These are phyloP conservation scores for Cricetomys ansorgei DNA, from an alignment of 2,113 vertebrate species.

Conservation along the genomic window DNA sequence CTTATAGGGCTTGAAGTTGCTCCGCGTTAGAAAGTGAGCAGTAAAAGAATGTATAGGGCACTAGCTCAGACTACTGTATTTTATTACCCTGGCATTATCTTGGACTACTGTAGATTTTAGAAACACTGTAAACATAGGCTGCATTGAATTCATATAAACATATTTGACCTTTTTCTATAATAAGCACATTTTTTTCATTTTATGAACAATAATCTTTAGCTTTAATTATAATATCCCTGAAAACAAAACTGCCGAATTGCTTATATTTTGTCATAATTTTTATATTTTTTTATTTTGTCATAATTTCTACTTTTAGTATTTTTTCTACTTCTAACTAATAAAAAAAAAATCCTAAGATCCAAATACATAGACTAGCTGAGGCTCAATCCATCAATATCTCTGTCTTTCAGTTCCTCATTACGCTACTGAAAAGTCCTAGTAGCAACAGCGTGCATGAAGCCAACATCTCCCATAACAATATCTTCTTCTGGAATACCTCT, in stretches of 20 bases:
- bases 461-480: neutral
- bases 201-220: neutral
- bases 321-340: too few species aligned
- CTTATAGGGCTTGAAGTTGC: neutral
- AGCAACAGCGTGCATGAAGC: accelerated
- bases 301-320: neutral
- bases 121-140: neutral
- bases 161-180: neutral
- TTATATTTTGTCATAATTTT: neutral
- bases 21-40: accelerated
- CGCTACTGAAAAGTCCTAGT: neutral
- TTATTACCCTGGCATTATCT: too few species aligned
- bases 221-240: neutral
- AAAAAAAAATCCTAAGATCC: too few species aligned
- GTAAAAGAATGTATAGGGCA: neutral
- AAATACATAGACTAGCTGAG: neutral
- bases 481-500: neutral
- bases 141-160: neutral
- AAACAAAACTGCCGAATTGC: neutral
- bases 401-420: neutral
- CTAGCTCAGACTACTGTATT: too few species aligned
- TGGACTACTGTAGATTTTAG: too few species aligned
- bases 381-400: neutral
- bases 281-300: neutral
- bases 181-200: neutral